phyloP scores from a whole-genome alignment of 2,888 invertebrate genomes.

The Rhagophthalmus giganteus region DNA sequence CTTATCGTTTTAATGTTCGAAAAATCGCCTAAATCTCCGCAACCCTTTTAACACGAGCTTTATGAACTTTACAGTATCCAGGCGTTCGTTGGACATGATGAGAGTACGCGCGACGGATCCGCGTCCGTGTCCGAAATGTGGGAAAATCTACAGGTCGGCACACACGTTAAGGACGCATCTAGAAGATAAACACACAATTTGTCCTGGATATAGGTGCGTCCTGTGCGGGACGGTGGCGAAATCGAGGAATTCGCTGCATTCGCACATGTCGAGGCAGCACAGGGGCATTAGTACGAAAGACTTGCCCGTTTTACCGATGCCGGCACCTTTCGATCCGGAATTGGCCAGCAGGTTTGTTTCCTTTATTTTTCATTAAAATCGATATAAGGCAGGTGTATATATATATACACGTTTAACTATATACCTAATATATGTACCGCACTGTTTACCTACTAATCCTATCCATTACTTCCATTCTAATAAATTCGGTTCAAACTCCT shows the following conservation, averaged over 20 bases:
- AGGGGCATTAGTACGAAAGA: conserved; percentile 92
- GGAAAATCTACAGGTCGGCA: conserved; percentile 89
- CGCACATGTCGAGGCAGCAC: conserved; percentile 92
- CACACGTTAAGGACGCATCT: conserved; percentile 89
- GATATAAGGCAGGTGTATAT: neutral
- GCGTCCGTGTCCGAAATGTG: conserved; percentile 89
- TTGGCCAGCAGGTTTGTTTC: conserved; percentile 72
- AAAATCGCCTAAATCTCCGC: neutral
- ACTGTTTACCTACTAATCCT: no score
- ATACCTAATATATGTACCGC: no score
- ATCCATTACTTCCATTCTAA: neutral
- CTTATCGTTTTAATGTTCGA: no score
- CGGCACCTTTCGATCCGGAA: conserved; percentile 88
- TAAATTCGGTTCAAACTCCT: neutral
- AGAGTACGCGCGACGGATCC: conserved; percentile 91
- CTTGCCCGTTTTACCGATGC: conserved; percentile 89
- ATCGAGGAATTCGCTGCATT: conserved; percentile 87
- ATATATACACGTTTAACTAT: no score
- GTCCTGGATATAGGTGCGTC: conserved; percentile 89
- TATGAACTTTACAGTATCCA: conserved; percentile 61
- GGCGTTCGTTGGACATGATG: conserved; percentile 81
- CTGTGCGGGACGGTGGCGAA: conserved; percentile 92
- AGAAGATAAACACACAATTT: conserved; percentile 91
- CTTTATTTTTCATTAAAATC: neutral
- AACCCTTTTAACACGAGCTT: neutral